Evolutionary conservation across 35 echinoderm and acorn worm species (phyloP).

Genomic region (Ophiothrix spiculata): DNA sequence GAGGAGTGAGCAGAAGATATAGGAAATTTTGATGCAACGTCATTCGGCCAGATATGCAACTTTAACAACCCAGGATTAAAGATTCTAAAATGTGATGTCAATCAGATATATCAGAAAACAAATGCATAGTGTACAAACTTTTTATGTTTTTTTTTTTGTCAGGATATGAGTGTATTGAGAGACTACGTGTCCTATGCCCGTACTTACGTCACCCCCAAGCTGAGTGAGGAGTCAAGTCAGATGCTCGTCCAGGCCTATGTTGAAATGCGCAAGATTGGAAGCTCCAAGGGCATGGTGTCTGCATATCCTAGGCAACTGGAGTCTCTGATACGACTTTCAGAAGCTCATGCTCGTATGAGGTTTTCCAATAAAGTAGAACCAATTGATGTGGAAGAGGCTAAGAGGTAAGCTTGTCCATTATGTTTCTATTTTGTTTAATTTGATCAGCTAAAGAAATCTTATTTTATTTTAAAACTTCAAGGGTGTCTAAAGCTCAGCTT

Average conservation of each 20-base stretch:
- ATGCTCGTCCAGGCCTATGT: slow-evolving; percentile 86
- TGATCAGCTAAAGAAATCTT: no score
- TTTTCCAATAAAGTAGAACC: slow-evolving; percentile 85
- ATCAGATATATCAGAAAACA: no score
- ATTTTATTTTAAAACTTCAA: no score
- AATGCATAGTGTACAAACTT: no score
- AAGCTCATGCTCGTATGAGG: slow-evolving; percentile 92
- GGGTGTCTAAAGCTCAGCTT: no score
- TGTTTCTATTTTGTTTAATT: not conserved
- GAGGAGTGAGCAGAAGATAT: no score
- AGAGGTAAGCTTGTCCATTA: slow-evolving; percentile 77
- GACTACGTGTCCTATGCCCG: slow-evolving; percentile 96
- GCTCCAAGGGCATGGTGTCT: slow-evolving; percentile 93
- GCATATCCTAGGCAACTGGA: slow-evolving; percentile 96
- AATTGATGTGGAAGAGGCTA: slow-evolving; percentile 88
- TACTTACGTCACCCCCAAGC: slow-evolving; percentile 83
- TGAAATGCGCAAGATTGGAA: slow-evolving; percentile 98
- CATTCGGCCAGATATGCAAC: no score
- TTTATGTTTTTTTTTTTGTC: no score
- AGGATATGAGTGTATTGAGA: slow-evolving; percentile 79
- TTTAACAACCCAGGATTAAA: no score
- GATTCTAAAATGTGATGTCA: no score
- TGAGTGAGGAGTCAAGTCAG: slow-evolving; percentile 96
- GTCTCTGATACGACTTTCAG: slow-evolving; percentile 80
- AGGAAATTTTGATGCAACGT: no score